Conservation (phyloP, 2,888 invertebrate genomes). For the Acrobasis consociella region DNA sequence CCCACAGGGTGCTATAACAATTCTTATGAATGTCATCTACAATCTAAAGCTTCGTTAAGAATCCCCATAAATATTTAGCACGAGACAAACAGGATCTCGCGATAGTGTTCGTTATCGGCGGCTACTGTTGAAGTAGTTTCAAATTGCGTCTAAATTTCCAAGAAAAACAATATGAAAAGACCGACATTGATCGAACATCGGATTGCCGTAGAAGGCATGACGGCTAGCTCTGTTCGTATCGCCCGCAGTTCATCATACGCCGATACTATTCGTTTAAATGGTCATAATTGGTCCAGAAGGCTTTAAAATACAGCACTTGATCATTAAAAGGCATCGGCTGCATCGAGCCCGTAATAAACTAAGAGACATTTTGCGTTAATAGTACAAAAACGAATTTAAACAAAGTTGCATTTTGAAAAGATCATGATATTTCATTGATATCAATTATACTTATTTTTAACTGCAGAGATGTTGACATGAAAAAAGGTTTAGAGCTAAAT, state of each 20-base stretch:
- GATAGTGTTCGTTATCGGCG: conserved; percentile 42
- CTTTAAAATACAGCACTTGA: conserved; percentile 62
- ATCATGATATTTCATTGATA: conserved; percentile 12
- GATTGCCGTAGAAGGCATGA: conserved; percentile 75
- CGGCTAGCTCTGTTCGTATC: conserved; percentile 48
- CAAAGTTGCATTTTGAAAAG: conserved; percentile 21
- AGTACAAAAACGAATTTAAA: conserved; percentile 5
- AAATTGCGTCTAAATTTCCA: conserved; percentile 61
- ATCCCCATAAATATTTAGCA: conserved; percentile 41
- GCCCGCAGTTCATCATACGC: conserved; percentile 61
- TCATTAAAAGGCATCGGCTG: conserved; percentile 55
- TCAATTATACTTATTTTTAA: conserved; percentile 23
- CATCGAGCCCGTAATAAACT: conserved; percentile 33
- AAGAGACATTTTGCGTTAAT: conserved; percentile 9
- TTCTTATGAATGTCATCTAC: conserved; percentile 36
- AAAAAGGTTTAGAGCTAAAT: conserved; percentile 9
- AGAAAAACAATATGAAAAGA: conserved; percentile 66
- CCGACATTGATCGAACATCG: conserved; percentile 63
- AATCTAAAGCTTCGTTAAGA: conserved; percentile 36
- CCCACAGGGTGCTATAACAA: conserved; percentile 29
- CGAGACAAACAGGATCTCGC: conserved; percentile 37
- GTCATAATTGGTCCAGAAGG: conserved; percentile 71
- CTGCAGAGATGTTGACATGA: background rate
- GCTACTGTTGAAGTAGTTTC: conserved; percentile 40
- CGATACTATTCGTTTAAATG: conserved; percentile 68